phyloP scores from a whole-genome alignment of 2,113 vertebrate genomes.

The Cygnus buccinator region DNA sequence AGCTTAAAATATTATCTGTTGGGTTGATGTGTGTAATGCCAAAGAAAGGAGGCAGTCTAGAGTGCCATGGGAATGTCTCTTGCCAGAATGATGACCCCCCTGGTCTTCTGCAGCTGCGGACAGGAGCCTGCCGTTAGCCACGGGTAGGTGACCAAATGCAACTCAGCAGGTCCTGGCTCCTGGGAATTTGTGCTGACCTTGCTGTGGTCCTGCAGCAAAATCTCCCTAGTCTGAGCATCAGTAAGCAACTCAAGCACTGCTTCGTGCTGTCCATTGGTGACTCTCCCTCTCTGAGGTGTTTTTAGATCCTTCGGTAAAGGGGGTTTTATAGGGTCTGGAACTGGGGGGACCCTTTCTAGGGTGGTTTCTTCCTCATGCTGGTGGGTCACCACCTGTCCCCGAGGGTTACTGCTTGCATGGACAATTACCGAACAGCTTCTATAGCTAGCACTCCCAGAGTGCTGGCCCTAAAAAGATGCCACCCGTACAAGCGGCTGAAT shows the following conservation, averaged over 20 bases:
- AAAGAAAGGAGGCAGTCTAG: not conserved
- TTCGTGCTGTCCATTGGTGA: not conserved
- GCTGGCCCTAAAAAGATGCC: not conserved
- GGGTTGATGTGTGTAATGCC: not conserved
- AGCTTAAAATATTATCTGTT: not conserved
- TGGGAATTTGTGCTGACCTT: not conserved
- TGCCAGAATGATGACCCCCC: not conserved
- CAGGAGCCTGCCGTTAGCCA: not conserved
- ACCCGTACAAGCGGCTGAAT: not conserved
- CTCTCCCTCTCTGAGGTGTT: not conserved
- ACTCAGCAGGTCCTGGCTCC: not conserved
- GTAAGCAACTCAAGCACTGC: not conserved
- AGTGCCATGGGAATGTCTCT: not conserved
- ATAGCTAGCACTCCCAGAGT: not conserved
- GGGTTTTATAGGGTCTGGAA: not conserved
- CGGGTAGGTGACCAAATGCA: not conserved
- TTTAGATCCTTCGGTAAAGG: not conserved
- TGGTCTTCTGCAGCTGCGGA: not conserved
- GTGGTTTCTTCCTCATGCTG: not conserved
- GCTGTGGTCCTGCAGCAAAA: not conserved
- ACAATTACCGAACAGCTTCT: not conserved
- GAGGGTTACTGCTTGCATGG: rapidly evolving
- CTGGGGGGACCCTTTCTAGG: not conserved
- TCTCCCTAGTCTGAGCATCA: not conserved
- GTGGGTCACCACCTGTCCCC: not conserved